Percentiles rank a stretch among this genome's conserved stretches.
Conservation (phyloP, 2,888 invertebrate genomes). For the Erebia palarica region DNA sequence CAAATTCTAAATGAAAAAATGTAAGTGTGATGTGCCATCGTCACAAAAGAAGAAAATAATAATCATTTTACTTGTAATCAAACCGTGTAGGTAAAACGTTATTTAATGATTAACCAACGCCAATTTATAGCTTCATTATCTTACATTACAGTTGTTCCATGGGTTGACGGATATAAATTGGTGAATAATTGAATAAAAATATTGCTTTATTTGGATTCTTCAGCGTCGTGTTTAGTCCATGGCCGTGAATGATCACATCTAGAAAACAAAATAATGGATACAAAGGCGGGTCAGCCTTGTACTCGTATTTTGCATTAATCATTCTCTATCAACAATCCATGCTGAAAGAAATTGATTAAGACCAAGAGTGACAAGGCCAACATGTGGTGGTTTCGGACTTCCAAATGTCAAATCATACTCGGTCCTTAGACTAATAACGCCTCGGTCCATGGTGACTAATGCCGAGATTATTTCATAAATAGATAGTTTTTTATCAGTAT, state of each 20-base stretch:
- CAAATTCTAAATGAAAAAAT: too few species aligned
- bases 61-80: too few species aligned
- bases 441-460: slow-evolving; percentile 17
- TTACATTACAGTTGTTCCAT: neutral
- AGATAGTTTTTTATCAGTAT: neutral
- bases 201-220: slow-evolving; percentile 40
- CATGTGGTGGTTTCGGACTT: slow-evolving; percentile 15
- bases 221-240: slow-evolving; percentile 51
- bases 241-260: slow-evolving; percentile 44
- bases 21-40: too few species aligned
- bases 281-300: slow-evolving; percentile 48
- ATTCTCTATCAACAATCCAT: slow-evolving; percentile 18
- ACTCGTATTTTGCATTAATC: slow-evolving; percentile 42
- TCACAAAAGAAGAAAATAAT: too few species aligned
- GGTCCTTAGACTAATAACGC: too few species aligned
- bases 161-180: slow-evolving; percentile 29
- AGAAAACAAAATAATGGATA: slow-evolving; percentile 51
- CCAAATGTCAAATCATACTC: slow-evolving; percentile 42
- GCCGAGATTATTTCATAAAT: slow-evolving; percentile 9
- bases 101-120: neutral
- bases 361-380: slow-evolving; percentile 44
- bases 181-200: slow-evolving; percentile 18
- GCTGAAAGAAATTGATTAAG: slow-evolving; percentile 40
- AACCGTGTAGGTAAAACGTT: neutral
- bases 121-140: neutral